A percentile compares a stretch with the other conserved stretches of the same genome.
Conservation (phyloP, 2,113 vertebrate genomes). For the Scatophagus argus region DNA sequence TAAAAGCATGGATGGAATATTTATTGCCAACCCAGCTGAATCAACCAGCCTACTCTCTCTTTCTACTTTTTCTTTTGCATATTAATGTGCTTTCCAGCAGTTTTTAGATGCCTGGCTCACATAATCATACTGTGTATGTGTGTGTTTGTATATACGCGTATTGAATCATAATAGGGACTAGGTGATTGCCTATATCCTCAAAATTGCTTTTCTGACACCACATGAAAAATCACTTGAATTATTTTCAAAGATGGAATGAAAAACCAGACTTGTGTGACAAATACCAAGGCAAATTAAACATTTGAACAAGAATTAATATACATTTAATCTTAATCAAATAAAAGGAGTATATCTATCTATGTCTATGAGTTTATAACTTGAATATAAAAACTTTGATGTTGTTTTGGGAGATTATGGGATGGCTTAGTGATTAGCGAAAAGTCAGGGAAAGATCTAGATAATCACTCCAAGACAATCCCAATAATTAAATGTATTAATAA, state of each 20-base stretch:
- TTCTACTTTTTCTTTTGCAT: conserved; percentile 13
- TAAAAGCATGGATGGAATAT: conserved; percentile 10
- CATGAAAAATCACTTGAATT: conserved; percentile 46
- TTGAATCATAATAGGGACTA: conserved; percentile 17
- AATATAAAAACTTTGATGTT: too few species aligned
- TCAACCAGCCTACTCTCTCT: conserved; percentile 25
- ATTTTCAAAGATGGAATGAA: conserved; percentile 25
- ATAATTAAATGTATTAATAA: too few species aligned
- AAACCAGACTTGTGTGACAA: conserved; percentile 23
- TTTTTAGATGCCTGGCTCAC: conserved; percentile 15
- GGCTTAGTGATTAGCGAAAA: too few species aligned
- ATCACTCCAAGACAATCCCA: too few species aligned
- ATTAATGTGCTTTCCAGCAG: conserved; percentile 3
- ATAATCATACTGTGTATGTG: conserved; percentile 16
- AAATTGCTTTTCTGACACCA: conserved; percentile 54
- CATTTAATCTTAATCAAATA: conserved; percentile 13
- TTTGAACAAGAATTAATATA: conserved; percentile 10
- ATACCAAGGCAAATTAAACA: conserved; percentile 8
- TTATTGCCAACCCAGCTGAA: conserved; percentile 30
- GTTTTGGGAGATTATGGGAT: too few species aligned
- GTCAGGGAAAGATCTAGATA: too few species aligned
- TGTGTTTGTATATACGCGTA: conserved; percentile 5
- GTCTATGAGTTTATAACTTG: too few species aligned
- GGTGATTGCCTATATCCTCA: conserved; percentile 26
- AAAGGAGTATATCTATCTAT: too few species aligned